Evolutionary conservation across 2,113 vertebrate species (phyloP).

Genomic region (Corythornis madagascariensis): DNA sequence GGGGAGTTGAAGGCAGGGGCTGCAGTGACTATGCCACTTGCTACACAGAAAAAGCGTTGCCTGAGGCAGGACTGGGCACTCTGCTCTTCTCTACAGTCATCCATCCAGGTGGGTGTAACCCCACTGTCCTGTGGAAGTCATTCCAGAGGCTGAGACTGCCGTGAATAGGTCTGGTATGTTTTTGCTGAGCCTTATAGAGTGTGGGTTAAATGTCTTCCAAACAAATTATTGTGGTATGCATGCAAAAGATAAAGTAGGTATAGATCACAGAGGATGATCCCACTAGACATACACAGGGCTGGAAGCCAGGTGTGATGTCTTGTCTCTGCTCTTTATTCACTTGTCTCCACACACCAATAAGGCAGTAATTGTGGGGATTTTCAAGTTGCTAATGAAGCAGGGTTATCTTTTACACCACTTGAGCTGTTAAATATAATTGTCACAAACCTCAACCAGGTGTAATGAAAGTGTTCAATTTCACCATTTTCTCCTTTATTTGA

Average conservation of each 20-base stretch:
- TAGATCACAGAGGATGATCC: not conserved
- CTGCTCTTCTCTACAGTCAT: not conserved
- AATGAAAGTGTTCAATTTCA: not conserved
- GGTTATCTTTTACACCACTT: not conserved
- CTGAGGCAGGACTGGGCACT: not conserved
- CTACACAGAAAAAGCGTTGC: accelerated
- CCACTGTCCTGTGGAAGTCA: not conserved
- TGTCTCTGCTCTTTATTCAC: not conserved
- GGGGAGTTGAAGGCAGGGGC: not conserved
- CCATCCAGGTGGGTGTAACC: not conserved
- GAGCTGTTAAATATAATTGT: not conserved
- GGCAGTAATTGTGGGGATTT: not conserved
- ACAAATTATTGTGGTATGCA: not conserved
- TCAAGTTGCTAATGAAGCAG: not conserved
- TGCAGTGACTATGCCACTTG: accelerated
- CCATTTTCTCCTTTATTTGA: not conserved
- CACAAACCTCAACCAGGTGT: not conserved
- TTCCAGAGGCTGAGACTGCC: not conserved
- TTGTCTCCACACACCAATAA: not conserved
- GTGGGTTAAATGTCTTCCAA: not conserved
- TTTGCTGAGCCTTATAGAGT: not conserved
- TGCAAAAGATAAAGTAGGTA: not conserved
- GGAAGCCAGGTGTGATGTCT: not conserved
- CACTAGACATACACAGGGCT: not conserved
- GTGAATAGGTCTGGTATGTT: not conserved